Evolutionary conservation across 2,888 invertebrate genomes (phyloP).

Genomic region (Cecidostiba fungosa): DNA sequence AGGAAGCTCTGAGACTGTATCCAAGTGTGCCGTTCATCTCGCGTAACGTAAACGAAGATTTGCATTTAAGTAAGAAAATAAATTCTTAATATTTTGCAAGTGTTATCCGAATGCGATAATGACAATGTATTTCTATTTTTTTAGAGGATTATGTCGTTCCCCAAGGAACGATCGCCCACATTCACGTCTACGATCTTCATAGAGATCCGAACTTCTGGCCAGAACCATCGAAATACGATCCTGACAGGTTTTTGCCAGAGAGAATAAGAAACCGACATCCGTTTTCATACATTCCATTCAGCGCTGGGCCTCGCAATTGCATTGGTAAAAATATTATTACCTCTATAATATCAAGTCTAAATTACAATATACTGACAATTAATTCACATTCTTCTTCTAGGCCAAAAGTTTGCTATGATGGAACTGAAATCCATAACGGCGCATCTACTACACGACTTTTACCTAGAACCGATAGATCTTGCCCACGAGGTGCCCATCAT

Average conservation of each 20-base stretch:
- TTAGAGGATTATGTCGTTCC: slow-evolving; percentile 82
- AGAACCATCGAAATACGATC: slow-evolving; percentile 85
- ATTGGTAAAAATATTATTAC: slow-evolving; percentile 82
- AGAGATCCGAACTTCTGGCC: slow-evolving; percentile 84
- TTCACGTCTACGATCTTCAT: slow-evolving; percentile 85
- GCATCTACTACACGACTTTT: slow-evolving; percentile 69
- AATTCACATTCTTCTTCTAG: too few species aligned
- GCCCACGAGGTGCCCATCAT: slow-evolving; percentile 67
- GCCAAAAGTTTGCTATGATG: slow-evolving; percentile 72
- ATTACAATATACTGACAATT: too few species aligned
- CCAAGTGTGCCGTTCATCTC: slow-evolving; percentile 87
- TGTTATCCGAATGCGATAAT: not conserved
- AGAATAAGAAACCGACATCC: slow-evolving; percentile 81
- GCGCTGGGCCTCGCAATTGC: slow-evolving; percentile 86
- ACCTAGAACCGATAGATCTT: slow-evolving; percentile 71
- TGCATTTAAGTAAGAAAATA: slow-evolving; percentile 73
- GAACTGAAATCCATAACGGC: slow-evolving; percentile 71
- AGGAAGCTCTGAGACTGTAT: slow-evolving; percentile 85
- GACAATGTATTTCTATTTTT: not conserved
- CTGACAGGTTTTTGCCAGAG: slow-evolving; percentile 86
- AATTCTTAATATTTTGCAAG: not conserved
- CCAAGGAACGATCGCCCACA: slow-evolving; percentile 80
- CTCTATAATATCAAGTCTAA: too few species aligned
- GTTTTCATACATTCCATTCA: slow-evolving; percentile 86
- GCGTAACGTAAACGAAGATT: slow-evolving; percentile 82